Base-by-base conservation (phyloP, 2,797 vertebrate genomes). In the Peromyscus eremicus region DNA sequence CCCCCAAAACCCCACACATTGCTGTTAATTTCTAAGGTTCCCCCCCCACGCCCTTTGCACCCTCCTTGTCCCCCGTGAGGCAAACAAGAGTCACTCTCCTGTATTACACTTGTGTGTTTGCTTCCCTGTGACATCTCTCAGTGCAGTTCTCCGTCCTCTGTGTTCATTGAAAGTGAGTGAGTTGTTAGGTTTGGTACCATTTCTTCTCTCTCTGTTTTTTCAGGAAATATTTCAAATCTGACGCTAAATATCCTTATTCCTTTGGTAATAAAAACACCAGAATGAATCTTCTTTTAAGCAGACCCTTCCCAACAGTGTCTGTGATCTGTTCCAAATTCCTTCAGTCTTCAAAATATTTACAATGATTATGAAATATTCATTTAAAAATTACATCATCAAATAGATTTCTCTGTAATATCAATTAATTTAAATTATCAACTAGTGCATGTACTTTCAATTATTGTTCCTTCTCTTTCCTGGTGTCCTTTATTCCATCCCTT, bases 401-500 rank as follows among this genome's bases (percentile, higher is more conserved):
- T 92, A 66, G 5, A 10, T 64, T 17, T 91, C 43, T n/a, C 4
- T 80, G 32, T 87, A 73, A 75, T 87, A 76, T 80, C 97, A 10
- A 87, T 85, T 96, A 68, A 9, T 43, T 70, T 94, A 89, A 96
- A 52, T 89, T 85, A 64, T 87, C 94, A 64, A 34, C 43, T 57
- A 46, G 23, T 79, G 0, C 32, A 93, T 52, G 29, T 46, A 25
- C 23, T 97, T 95, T 89, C 57, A 71, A 19, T 81, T 96, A 13
- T 29, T 77, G 2, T 52, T 77, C 17, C 19, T 0, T 81, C 16
- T n/a, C 17, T 97, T 92, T 95, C 86, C 49, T 91, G 32, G 32
- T 77, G 92, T 92, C 62, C n/a, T 96, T 96, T 92, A 76, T 94
- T 23, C 60, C 62, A 85, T 83, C 37, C 46, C 79, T 96, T 97